A percentile compares a stretch with the other conserved stretches of the same genome.
Evolutionary conservation across 2,888 invertebrate species (phyloP).

Genomic region (Ceratothoa steindachneri): DNA sequence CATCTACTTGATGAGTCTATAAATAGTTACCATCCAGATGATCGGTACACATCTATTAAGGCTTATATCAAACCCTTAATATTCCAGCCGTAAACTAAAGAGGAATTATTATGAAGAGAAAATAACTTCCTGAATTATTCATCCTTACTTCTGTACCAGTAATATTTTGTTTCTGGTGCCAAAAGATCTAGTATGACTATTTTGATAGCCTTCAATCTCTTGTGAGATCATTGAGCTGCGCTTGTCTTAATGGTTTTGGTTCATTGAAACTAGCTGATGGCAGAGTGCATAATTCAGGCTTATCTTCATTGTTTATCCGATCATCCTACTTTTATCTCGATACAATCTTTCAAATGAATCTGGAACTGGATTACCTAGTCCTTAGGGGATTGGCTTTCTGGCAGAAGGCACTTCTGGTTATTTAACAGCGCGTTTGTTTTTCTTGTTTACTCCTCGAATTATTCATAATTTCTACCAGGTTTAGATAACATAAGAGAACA

Average conservation of each 20-base stretch:
- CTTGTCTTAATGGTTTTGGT: too few species aligned
- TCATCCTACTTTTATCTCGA: not conserved
- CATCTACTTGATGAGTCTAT: too few species aligned
- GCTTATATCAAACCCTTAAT: not conserved
- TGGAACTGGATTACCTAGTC: not conserved
- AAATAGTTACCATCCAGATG: not conserved
- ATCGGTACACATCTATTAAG: not conserved
- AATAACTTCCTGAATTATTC: not conserved
- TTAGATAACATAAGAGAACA: too few species aligned
- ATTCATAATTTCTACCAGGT: too few species aligned
- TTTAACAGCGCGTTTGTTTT: too few species aligned
- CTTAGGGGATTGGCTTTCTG: not conserved
- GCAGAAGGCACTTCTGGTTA: not conserved
- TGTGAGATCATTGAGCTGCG: too few species aligned
- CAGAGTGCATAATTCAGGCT: not conserved
- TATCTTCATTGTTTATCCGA: not conserved
- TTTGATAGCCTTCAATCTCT: not conserved
- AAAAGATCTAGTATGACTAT: not conserved
- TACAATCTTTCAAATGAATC: not conserved
- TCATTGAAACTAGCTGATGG: not conserved
- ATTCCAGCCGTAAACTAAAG: not conserved
- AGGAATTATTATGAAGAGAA: not conserved
- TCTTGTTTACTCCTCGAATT: too few species aligned
- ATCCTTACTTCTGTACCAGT: too few species aligned
- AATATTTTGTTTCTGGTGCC: conserved; percentile 1